Evolutionary conservation across 2,888 invertebrate species (phyloP).

Genomic region (Cataglyphis altisquamis): DNA sequence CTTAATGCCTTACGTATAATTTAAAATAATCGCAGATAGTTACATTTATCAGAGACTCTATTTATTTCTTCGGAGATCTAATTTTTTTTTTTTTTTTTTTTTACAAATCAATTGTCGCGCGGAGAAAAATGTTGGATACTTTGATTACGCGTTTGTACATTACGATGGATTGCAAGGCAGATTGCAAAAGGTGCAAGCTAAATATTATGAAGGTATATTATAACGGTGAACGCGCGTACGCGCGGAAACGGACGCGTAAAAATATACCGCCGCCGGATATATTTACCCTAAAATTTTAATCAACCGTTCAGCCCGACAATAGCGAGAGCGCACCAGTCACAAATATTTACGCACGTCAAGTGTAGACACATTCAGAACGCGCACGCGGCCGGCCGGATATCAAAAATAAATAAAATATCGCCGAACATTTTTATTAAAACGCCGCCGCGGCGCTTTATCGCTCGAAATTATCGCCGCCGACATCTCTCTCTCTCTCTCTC

Average conservation of each 20-base stretch:
- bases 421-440: slow-evolving; percentile 54
- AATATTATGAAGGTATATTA: slow-evolving; percentile 56
- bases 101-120: background rate
- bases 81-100: background rate
- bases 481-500: background rate
- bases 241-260: slow-evolving; percentile 53
- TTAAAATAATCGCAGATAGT: no score
- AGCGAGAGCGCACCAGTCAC: slow-evolving; percentile 56
- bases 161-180: slow-evolving; percentile 33
- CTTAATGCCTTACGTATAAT: no score
- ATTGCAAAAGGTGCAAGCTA: slow-evolving; percentile 43
- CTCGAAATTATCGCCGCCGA: slow-evolving; percentile 47
- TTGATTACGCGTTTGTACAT: background rate
- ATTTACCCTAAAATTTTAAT: slow-evolving; percentile 57
- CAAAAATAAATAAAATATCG: slow-evolving; percentile 56
- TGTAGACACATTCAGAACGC: slow-evolving; percentile 56
- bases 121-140: slow-evolving; percentile 4
- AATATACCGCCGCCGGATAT: slow-evolving; percentile 53
- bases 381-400: slow-evolving; percentile 53
- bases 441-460: slow-evolving; percentile 52
- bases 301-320: slow-evolving; percentile 56
- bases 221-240: slow-evolving; percentile 45
- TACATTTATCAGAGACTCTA: no score
- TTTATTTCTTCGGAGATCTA: background rate
- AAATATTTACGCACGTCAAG: slow-evolving; percentile 57